Evolutionary conservation across 2,888 invertebrate species (phyloP), one percentile per base, ranked within the genome.

Genomic region (Oxystoma pomonae): DNA sequence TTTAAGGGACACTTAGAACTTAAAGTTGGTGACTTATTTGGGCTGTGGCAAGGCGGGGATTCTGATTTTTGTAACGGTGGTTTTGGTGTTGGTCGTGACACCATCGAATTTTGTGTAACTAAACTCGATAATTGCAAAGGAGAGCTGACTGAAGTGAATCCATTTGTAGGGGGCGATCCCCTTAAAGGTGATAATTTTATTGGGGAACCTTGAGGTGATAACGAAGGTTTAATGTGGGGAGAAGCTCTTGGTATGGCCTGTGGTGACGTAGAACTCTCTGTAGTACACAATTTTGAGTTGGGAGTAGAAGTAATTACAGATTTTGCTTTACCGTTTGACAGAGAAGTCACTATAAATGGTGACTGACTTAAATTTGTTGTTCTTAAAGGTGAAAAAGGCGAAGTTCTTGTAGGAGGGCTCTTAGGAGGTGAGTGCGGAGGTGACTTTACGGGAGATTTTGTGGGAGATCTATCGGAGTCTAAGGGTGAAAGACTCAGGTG

Each of bases 231-330:
- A 16, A 75, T 75, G 16, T 64, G 68, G 3, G 74, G 74, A 2
- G 75, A 72, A 20, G 78, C 76, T 64, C 77, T 77, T 67, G 80
- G 65, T 74, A 75, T 68, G 70, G 72, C 75, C 75, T 75, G 72
- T 70, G 76, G 71, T 62, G 64, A 57, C 60, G 7, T 7, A 5
- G 21, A 20, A 5, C 9, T 7, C 5, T 7, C n/a, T 12, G 20
- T 7, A 21, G n/a, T 61, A 3, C 7, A 53, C n/a, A 16, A 53
- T 22, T 20, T 16, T 3, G 35, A 35, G 35, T 35, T 35, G 12
- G 35, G 35, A 35, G 5, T 35, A 7, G 35, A 35, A 35, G 3
- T 35, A 12, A 12, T 7, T 60, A 58, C 59, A 58, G 3, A 35
- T 35, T 35, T 35, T 12, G 35, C 12, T 35, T 3, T 35, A 7